Percentiles rank a stretch among this genome's conserved stretches.
phyloP scores from a whole-genome alignment of 2,888 invertebrate genomes.

The Tiphia femorata region DNA sequence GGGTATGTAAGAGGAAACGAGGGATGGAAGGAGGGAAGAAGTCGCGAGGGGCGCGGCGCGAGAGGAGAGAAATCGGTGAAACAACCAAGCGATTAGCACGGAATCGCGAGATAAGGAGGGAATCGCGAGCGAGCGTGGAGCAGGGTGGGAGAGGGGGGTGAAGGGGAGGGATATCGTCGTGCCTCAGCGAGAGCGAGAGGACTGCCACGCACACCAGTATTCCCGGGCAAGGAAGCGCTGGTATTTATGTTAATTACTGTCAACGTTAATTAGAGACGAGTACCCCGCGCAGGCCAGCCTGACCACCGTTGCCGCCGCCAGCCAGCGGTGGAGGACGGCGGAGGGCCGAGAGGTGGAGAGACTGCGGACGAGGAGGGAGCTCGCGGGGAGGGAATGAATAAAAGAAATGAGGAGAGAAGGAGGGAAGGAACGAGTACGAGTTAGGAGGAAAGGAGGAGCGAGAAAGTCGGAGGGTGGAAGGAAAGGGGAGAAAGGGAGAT shows the following conservation, averaged over 20 bases:
- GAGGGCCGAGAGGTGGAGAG: not conserved
- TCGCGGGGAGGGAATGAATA: constrained; percentile 4
- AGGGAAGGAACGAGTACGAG: constrained; percentile 1
- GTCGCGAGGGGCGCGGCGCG: constrained; percentile 6
- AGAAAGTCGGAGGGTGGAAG: constrained; percentile 16
- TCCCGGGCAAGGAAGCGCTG: constrained; percentile 57
- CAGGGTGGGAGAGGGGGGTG: no score
- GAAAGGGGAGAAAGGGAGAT: no score
- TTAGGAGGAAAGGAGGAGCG: constrained; percentile 13
- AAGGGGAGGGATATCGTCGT: no score
- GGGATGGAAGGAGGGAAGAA: constrained; percentile 17
- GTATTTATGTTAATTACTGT: constrained; percentile 68
- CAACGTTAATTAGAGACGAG: constrained; percentile 66
- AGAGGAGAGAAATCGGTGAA: constrained; percentile 41
- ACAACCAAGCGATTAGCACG: constrained; percentile 50
- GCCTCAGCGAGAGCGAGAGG: constrained; percentile 12
- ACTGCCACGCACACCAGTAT: no score
- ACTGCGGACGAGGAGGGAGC: not conserved
- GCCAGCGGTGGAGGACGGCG: not conserved
- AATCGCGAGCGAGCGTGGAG: constrained; percentile 50
- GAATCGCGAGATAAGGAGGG: constrained; percentile 55
- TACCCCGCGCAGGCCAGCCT: constrained; percentile 33
- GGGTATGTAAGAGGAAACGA: constrained; percentile 15
- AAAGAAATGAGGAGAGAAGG: not conserved
- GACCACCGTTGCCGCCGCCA: no score